Evolutionary conservation across 1,140 invertebrate genomes (phyloP).

Genomic region (Helicoverpa armigera): DNA sequence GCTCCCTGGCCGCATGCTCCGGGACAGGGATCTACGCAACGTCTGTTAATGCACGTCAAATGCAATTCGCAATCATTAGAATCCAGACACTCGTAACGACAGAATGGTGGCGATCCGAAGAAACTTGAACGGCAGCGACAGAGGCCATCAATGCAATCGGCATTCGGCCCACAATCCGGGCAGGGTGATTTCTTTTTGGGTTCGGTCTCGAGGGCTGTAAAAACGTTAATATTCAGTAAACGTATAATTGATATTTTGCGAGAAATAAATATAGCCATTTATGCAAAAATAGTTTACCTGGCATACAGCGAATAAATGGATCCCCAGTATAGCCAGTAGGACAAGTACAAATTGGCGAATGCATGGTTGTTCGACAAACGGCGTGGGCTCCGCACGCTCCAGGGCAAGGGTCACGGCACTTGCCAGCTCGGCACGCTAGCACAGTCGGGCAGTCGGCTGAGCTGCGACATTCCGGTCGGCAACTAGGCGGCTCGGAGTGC

Average conservation of each 20-base stretch:
- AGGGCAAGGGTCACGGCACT: conserved; percentile 91
- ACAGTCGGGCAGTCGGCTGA: conserved; percentile 90
- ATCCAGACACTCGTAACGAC: conserved; percentile 90
- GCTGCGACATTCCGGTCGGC: conserved; percentile 90
- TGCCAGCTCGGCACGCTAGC: conserved; percentile 90
- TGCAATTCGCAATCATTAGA: conserved; percentile 90
- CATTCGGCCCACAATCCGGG: conserved; percentile 89
- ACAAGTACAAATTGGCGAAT: conserved; percentile 91
- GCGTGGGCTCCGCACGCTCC: conserved; percentile 91
- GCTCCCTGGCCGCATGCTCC: conserved; percentile 91
- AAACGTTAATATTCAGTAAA: conserved; percentile 71
- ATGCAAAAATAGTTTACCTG: conserved; percentile 85
- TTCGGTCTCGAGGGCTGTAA: conserved; percentile 84
- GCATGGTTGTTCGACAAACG: conserved; percentile 90
- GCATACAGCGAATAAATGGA: conserved; percentile 89
- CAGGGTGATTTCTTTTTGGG: conserved; percentile 88
- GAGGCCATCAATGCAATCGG: conserved; percentile 88
- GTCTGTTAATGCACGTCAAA: conserved; percentile 90
- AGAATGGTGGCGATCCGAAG: conserved; percentile 90
- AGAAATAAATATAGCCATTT: background rate
- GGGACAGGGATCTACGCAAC: conserved; percentile 91
- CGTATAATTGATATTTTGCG: background rate
- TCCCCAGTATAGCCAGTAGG: conserved; percentile 89
- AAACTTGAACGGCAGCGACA: conserved; percentile 89
- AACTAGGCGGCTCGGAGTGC: conserved; percentile 89